Conservation (phyloP, 2,888 invertebrate species). For the Ophion ventricosus region DNA sequence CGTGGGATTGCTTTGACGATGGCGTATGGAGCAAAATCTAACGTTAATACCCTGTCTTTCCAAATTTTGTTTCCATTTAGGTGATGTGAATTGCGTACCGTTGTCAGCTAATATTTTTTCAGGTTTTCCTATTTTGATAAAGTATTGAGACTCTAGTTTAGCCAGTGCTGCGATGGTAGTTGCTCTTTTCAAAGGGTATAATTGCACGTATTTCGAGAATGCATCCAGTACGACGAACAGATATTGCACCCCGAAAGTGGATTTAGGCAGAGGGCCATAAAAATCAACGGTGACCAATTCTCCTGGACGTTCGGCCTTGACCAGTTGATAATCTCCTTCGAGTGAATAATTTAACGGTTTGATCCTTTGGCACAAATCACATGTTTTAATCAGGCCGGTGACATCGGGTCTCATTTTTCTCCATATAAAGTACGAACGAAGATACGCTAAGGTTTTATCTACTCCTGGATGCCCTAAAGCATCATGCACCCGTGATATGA, state of each 20-base stretch:
- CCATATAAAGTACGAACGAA: constrained; percentile 63
- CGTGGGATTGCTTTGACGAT: neutral
- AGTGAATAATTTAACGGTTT: constrained; percentile 10
- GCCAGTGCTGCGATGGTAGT: constrained; percentile 38
- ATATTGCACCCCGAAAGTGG: constrained; percentile 26
- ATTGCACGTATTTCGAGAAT: constrained; percentile 46
- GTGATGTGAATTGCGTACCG: constrained; percentile 60
- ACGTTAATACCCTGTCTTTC: constrained; percentile 2
- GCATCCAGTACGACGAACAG: constrained; percentile 57
- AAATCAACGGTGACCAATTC: constrained; percentile 61
- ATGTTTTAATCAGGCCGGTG: constrained; percentile 28
- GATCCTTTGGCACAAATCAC: constrained; percentile 61
- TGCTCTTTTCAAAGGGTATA: constrained; percentile 57
- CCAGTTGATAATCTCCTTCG: constrained; percentile 41
- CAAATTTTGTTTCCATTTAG: constrained; percentile 25
- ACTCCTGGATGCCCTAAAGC: constrained; percentile 60
- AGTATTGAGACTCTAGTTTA: constrained; percentile 51
- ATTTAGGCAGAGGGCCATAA: constrained; percentile 40
- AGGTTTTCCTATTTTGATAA: constrained; percentile 42
- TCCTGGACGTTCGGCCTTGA: constrained; percentile 26
- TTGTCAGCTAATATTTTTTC: constrained; percentile 50
- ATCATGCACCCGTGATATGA: constrained; percentile 14
- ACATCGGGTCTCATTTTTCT: constrained; percentile 46
- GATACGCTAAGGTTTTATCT: constrained; percentile 58
- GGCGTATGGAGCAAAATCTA: neutral